Base-by-base conservation (phyloP, 2,113 vertebrate genomes). In the Sialia sialis region DNA sequence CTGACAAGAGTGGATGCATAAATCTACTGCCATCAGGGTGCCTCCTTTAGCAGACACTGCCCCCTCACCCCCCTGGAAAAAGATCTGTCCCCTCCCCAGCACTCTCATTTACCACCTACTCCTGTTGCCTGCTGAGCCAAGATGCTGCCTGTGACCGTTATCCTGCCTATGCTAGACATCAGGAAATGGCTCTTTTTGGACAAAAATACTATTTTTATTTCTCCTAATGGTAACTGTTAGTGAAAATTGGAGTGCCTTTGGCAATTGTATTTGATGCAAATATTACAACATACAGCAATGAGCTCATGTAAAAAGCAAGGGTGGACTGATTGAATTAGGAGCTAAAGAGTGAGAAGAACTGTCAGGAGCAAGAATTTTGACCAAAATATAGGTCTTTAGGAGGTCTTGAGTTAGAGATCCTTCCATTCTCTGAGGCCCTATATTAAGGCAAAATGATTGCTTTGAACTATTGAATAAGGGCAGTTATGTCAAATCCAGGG, bases 101-200 rank as follows among this genome's bases (percentile, higher is more conserved):
- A 69, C 70, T 91, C 91, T 96, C 96, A 96, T 97, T 97, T 96
- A 84, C 93, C 90, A 77, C 96, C 94, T 89, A 94, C 95, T 58
- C 62, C 54, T 77, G 44, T n/a, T 77, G 55, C 79, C 63, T 1
- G 32, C 91, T 92, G 94, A 86, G 91, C 81, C 94, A 95, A 92
- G 90, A 95, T 90, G 86, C 88, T 95, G 94, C 56, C 86, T 19
- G 3, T 86, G 76, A 87, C 89, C 22, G 15, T 95, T 89, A 91
- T 93, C 52, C 84, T 80, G 58, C 12, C 69, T 77, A 68, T 82
- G 66, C 69, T 80, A 91, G 90, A 94, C 66, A 85, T 44, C 32
- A 79, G 81, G 76, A 90, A 96, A 80, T 27, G 27, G 55, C 55
- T 93, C 36, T 96, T 93, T 91, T 77, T 44, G 62, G 55, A 74